Base-by-base conservation (phyloP, 2,888 invertebrate genomes). In the Diplazon laetatorius region DNA sequence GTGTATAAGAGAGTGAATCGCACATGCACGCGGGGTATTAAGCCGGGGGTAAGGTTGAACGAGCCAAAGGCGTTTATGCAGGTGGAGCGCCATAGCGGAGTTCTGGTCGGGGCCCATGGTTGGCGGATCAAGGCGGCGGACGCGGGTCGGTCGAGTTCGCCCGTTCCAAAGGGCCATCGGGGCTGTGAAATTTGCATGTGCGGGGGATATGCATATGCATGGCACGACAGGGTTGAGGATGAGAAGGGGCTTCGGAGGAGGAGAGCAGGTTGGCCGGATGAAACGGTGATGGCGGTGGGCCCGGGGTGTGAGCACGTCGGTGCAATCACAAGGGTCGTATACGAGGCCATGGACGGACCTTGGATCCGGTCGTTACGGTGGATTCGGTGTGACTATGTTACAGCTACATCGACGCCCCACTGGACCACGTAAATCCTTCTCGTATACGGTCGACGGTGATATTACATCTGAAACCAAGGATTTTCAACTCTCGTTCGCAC, bases 191-290 rank as follows among this genome's bases (percentile, higher is more conserved):
- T 77, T 77, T 77, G 77, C 77, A 77, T 77, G 72, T 68, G 72
- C 77, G 71, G 44, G 72, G n/a, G n/a, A 73, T 69, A 77, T 77
- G 77, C 77, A 77, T 77, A 72, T 77, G 76, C 76, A 77, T 77
- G 57, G 48, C 62, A 39, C 25, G 57, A 35, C n/a, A 42, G 68
- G 37, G 77, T 66, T 60, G 42, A 42, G 66, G 25, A 25, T 60
- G 25, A 35, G 59, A 20, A 70, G 44, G 57, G 55, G 69, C 62
- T 52, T 62, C 18, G 25, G 22, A 22, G 68, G 16, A 63, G 42
- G n/a, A n/a, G n/a, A n/a, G n/a, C 46, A 35, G 39, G 20, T 59
- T 20, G 46, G 46, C 10, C 18, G 35, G 65, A 71, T 76, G 76
- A 76, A 66, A 76, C 50, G 46, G 71, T 70, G 76, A 55, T 65